phyloP scores from a whole-genome alignment of 2,113 vertebrate genomes.

The Odocoileus hemionus region DNA sequence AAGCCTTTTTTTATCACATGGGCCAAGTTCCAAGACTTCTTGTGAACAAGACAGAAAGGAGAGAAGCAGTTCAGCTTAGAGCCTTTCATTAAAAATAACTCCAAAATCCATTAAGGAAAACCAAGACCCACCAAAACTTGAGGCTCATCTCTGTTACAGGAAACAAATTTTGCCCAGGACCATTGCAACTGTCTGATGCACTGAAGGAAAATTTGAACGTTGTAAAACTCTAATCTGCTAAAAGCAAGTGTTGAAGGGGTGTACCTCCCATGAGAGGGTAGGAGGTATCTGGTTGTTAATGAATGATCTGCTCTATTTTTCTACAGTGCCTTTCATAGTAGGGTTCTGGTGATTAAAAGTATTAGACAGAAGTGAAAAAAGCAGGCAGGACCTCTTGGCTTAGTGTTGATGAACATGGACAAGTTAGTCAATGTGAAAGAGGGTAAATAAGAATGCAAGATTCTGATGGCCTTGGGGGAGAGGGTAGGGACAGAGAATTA shows the following conservation, averaged over 20 bases:
- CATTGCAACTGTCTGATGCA: background rate
- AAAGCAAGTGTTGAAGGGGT: background rate
- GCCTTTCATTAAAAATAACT: conserved; percentile 9
- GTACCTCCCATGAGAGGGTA: accelerated
- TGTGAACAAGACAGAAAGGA: conserved; percentile 16
- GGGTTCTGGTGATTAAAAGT: background rate
- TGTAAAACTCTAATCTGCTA: background rate
- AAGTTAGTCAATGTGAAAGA: background rate
- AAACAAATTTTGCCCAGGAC: background rate
- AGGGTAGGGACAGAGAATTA: background rate
- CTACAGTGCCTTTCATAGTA: background rate
- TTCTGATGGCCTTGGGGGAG: background rate
- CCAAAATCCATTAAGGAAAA: background rate
- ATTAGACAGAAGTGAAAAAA: background rate
- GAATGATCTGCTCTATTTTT: background rate
- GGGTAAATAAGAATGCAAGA: background rate
- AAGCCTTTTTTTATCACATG: background rate
- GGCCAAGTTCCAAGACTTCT: conserved; percentile 17
- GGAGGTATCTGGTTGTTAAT: background rate
- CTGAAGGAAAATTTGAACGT: background rate
- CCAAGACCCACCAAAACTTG: background rate
- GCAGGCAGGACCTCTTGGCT: background rate
- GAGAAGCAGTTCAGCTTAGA: background rate
- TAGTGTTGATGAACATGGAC: background rate
- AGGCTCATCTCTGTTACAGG: background rate